Evolutionary conservation across 2,888 invertebrate genomes (phyloP), one percentile per base, ranked within the genome.

Genomic region (Caenorhabditis macrosperma): DNA sequence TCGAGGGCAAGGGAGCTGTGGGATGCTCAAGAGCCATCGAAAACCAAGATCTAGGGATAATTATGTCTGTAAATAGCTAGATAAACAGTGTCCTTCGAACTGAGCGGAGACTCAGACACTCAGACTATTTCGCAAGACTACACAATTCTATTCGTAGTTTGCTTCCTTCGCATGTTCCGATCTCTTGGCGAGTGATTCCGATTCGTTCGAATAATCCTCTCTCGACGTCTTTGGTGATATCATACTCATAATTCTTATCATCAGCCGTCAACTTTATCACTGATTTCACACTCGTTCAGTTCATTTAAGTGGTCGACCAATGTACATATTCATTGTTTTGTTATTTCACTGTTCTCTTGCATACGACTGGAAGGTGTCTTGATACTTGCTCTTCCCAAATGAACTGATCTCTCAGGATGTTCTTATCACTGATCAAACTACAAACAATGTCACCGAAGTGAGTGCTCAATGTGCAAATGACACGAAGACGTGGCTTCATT

Each of bases 381-480:
- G 38, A 38, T 15, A 20, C 44, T 38, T 5, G 38, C 38, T 12
- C n/a, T 17, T 17, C 17, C n/a, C 3, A 44, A 44, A n/a, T 3
- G 4, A 17, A 6, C 3, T 9, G 2, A 38, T 38, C 2, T 44
- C 2, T 44, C 44, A 44, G 44, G 17, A 17, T 20, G 20, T 44
- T 17, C 44, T 44, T 44, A 44, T 44, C 44, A 17, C 17, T 17
- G n/a, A 3, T 9, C 44, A 44, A 17, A 17, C 44, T 17, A 44
- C 3, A 44, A 68, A 57, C 33, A 69, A 59, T 26, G 28, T 52
- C 22, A 69, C 69, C 6, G 69, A 52, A 20, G 60, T 69, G 0
- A 46, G 35, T 35, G 26, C 59, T 10, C 54, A 61, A 54, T 76
- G 75, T 30, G 17, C 24, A 24, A 76, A 76, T 44, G 75, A 76